Evolutionary conservation across 2,113 vertebrate genomes (phyloP).

Genomic region (Menidia beryllina): DNA sequence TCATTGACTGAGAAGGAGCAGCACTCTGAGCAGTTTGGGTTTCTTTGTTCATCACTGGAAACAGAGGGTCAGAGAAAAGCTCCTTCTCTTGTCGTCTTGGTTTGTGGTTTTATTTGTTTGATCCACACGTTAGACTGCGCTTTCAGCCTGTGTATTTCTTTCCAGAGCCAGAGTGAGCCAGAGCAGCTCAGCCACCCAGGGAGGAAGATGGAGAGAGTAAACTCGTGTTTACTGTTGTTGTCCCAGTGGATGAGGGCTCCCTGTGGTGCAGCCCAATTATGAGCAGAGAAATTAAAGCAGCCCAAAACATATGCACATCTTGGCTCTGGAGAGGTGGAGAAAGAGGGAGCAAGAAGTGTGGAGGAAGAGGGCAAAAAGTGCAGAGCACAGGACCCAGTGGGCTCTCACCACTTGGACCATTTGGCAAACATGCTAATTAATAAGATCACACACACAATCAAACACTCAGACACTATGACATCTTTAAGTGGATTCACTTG

Average conservation of each 20-base stretch:
- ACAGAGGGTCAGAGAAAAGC: slow-evolving; percentile 52
- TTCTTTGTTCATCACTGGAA: slow-evolving; percentile 74
- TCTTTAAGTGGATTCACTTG: slow-evolving; percentile 32
- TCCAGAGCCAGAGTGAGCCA: slow-evolving; percentile 13
- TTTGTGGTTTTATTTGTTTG: slow-evolving; percentile 69
- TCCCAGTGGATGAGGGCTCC: slow-evolving; percentile 67
- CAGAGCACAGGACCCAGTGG: slow-evolving; percentile 70
- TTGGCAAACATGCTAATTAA: slow-evolving; percentile 76
- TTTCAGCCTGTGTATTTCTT: slow-evolving; percentile 5
- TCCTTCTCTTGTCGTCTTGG: slow-evolving; percentile 56
- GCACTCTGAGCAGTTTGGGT: slow-evolving; percentile 61
- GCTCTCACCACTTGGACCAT: slow-evolving; percentile 62
- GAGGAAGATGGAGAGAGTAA: slow-evolving; percentile 50
- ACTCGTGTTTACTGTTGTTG: slow-evolving; percentile 70
- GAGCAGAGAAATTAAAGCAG: slow-evolving; percentile 76
- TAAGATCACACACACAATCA: slow-evolving; percentile 13
- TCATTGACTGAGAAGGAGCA: slow-evolving; percentile 67
- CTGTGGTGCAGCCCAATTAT: slow-evolving; percentile 77
- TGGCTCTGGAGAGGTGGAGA: slow-evolving; percentile 57
- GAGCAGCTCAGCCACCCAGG: slow-evolving; percentile 47
- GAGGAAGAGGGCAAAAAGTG: slow-evolving; percentile 61
- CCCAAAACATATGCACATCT: slow-evolving; percentile 71
- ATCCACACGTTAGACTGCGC: slow-evolving; percentile 54
- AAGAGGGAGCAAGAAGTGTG: slow-evolving; percentile 34
- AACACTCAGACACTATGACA: slow-evolving; percentile 31